Percentiles rank a stretch among this genome's conserved stretches.
Conservation (phyloP, 2,888 invertebrate species). For the Muscina levida region DNA sequence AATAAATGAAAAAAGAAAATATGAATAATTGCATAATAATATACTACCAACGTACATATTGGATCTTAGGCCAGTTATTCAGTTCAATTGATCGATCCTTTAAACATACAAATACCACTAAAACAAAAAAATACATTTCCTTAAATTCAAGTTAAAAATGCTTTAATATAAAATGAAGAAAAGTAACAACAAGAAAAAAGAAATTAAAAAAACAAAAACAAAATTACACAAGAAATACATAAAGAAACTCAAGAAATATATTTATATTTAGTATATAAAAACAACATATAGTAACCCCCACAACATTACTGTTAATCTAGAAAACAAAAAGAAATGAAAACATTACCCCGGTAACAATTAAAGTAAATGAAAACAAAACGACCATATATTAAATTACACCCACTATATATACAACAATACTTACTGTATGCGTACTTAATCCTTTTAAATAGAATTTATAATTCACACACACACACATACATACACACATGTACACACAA, state of each 20-base stretch:
- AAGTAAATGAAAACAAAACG: constrained; percentile 41
- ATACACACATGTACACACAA: constrained; percentile 34
- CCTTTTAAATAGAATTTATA: constrained; percentile 48
- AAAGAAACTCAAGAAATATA: background rate
- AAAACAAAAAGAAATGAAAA: background rate
- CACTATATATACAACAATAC: constrained; percentile 44
- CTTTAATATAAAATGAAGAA: no score
- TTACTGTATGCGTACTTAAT: constrained; percentile 53
- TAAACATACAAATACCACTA: background rate
- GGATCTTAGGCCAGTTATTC: background rate
- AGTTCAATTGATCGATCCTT: background rate
- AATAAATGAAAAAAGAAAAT: no score
- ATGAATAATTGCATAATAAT: no score
- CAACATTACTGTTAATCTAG: constrained; percentile 29
- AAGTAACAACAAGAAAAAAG: background rate
- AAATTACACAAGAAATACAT: background rate
- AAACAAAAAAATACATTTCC: constrained; percentile 34
- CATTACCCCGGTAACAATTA: background rate
- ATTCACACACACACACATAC: constrained; percentile 21
- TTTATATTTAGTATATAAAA: constrained; percentile 19
- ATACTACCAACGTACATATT: no score
- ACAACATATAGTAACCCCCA: constrained; percentile 1
- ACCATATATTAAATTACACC: constrained; percentile 39
- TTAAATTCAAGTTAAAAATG: constrained; percentile 32
- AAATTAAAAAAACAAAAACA: constrained; percentile 7